Evolutionary conservation across 2,797 vertebrate genomes (phyloP).

Genomic region (Tenualosa thibaudeaui): DNA sequence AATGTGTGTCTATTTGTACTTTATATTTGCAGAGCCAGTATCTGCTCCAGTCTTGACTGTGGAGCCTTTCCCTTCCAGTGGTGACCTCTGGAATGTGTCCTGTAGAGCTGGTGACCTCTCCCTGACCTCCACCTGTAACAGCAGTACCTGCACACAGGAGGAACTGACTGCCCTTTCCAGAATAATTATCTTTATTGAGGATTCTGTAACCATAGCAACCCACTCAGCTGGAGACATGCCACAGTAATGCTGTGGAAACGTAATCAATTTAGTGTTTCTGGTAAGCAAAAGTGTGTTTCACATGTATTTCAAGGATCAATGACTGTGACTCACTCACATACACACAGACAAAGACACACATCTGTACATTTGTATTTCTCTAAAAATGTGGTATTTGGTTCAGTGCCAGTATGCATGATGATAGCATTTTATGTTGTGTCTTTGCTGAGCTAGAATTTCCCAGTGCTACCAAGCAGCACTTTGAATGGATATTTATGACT

Average conservation of each 20-base stretch:
- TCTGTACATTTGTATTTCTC: not conserved
- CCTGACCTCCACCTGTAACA: slow-evolving; percentile 28
- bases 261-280: not conserved
- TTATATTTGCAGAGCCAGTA: slow-evolving; percentile 37
- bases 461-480: not conserved
- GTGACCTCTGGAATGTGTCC: slow-evolving; percentile 32
- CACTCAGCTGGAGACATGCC: slow-evolving; percentile 42
- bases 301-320: too few species aligned
- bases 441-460: not conserved
- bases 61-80: not conserved
- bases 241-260: not conserved
- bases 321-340: not conserved
- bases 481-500: not conserved
- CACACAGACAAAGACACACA: too few species aligned
- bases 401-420: not conserved
- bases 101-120: slow-evolving; percentile 34
- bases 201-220: slow-evolving; percentile 63
- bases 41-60: slow-evolving; percentile 15
- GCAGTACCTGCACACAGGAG: slow-evolving; percentile 29
- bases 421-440: not conserved
- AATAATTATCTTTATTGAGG: slow-evolving; percentile 17
- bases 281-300: not conserved
- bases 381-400: not conserved
- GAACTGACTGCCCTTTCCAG: not conserved
- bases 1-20: too few species aligned